Conservation (phyloP, 1,140 invertebrate species). For the Microplitis demolitor region DNA sequence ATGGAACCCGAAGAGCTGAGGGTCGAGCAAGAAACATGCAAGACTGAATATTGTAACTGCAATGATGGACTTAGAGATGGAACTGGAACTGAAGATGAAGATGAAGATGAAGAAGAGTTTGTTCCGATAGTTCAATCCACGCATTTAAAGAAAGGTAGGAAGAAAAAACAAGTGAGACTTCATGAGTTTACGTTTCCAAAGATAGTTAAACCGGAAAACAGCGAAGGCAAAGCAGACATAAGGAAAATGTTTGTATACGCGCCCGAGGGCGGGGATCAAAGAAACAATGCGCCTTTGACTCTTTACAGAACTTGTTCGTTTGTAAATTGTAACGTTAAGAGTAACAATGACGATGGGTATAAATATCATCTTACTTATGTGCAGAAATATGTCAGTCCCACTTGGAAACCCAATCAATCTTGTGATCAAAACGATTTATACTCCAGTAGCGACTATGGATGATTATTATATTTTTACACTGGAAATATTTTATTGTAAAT, state of each 20-base stretch:
- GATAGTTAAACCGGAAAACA: conserved; percentile 26
- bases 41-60: background rate
- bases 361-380: conserved; percentile 45
- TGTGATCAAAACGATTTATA: background rate
- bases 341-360: conserved; percentile 33
- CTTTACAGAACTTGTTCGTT: conserved; percentile 45
- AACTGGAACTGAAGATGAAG: no score
- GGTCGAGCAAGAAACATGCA: background rate
- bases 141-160: background rate
- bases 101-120: no score
- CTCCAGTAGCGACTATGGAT: conserved; percentile 26
- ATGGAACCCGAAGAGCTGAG: background rate
- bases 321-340: conserved; percentile 41
- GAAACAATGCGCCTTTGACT: conserved; percentile 38
- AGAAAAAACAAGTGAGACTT: background rate
- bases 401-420: conserved; percentile 33
- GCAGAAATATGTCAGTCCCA: conserved; percentile 41
- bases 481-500: no score
- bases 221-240: conserved; percentile 5
- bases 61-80: no score
- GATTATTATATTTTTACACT: background rate
- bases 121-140: no score
- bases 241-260: conserved; percentile 46
- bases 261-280: conserved; percentile 27
- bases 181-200: conserved; percentile 25